Evolutionary conservation across 30 jellyfish, hydroid and myxozoan species (phyloP).

Genomic region (Clytia hemisphaerica): DNA sequence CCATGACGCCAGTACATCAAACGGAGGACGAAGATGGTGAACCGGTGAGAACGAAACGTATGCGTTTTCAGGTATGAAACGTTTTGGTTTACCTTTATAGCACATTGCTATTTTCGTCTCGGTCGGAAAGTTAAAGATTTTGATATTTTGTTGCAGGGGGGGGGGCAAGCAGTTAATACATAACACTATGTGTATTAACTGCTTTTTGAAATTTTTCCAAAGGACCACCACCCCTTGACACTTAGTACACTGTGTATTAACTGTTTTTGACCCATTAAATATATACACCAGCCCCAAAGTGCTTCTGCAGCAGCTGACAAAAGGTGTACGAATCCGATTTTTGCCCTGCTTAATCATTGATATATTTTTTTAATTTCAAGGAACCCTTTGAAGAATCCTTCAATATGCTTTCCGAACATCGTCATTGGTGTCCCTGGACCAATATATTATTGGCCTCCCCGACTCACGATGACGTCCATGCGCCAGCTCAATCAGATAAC

Average conservation of each 20-base stretch:
- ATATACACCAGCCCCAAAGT: too few relatives aligned
- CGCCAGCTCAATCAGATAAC: slow-evolving; percentile 3
- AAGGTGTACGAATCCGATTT: background rate
- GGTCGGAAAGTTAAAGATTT: too few relatives aligned
- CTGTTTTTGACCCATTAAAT: too few relatives aligned
- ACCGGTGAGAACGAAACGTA: slow-evolving; percentile 48
- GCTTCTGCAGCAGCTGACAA: too few relatives aligned
- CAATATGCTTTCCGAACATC: slow-evolving; percentile 78
- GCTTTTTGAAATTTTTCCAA: background rate
- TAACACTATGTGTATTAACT: background rate
- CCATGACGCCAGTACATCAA: slow-evolving; percentile 62
- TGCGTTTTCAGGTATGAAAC: slow-evolving; percentile 70
- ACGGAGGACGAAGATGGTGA: slow-evolving; percentile 34
- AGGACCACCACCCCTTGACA: background rate
- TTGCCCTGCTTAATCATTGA: background rate
- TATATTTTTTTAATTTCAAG: slow-evolving; percentile 7
- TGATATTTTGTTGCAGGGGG: too few relatives aligned
- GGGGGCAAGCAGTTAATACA: too few relatives aligned
- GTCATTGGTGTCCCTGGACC: slow-evolving; percentile 97
- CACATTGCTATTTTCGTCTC: background rate
- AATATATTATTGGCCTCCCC: too few relatives aligned
- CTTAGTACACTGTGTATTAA: background rate
- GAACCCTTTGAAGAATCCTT: slow-evolving; percentile 59
- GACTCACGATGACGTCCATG: too few relatives aligned
- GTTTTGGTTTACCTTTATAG: background rate